Percentiles rank a stretch among this genome's conserved stretches.
These are phyloP conservation scores for Ceratina calcarata DNA, from an alignment of 1,140 invertebrate species.

Conservation along the genomic window DNA sequence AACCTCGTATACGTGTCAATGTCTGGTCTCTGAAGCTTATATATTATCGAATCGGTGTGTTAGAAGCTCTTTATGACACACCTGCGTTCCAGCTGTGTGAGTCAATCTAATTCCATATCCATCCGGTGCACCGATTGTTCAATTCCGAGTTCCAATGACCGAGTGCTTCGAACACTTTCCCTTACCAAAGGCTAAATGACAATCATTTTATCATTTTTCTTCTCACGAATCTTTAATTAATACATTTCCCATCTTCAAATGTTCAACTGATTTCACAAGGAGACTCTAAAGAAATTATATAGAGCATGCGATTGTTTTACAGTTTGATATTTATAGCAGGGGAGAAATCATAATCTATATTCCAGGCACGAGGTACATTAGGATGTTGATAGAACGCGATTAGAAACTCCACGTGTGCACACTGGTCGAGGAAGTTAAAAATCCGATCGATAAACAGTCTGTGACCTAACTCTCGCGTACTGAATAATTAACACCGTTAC, in stretches of 20 bases:
- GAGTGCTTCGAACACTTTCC: background rate
- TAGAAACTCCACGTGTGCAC: constrained; percentile 39
- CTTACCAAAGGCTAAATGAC: background rate
- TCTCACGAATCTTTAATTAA: no score
- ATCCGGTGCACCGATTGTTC: background rate
- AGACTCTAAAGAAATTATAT: no score
- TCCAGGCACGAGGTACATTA: background rate
- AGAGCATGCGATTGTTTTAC: background rate
- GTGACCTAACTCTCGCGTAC: constrained; percentile 39
- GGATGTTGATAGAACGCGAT: constrained; percentile 38
- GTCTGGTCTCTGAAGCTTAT: background rate
- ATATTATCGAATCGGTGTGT: background rate
- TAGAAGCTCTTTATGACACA: background rate
- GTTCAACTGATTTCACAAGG: no score
- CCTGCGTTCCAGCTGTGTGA: background rate
- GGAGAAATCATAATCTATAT: background rate
- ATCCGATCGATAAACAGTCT: constrained; percentile 56
- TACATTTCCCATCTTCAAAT: no score
- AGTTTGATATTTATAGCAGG: no score
- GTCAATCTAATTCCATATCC: constrained; percentile 1
- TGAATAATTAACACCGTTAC: constrained; percentile 57
- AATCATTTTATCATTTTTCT: background rate
- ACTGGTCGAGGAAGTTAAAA: constrained; percentile 51
- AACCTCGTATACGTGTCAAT: background rate
- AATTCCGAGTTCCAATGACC: background rate